These are phyloP conservation scores for Drosophila kanapiae DNA, from an alignment of 1,140 invertebrate species.

Conservation along the genomic window DNA sequence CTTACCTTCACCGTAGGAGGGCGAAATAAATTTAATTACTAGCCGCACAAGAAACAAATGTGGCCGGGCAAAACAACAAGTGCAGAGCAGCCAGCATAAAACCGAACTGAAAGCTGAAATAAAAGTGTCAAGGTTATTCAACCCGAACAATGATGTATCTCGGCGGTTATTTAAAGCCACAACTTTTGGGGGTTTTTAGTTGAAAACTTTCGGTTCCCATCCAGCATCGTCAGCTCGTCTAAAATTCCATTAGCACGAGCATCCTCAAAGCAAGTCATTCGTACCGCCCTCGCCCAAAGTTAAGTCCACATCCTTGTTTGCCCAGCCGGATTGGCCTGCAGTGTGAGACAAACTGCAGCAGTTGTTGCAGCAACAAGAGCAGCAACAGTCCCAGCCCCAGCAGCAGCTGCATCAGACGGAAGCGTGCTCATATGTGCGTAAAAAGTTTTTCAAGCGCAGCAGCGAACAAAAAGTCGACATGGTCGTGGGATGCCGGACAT, in stretches of 20 bases:
- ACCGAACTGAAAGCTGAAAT: conserved; percentile 29
- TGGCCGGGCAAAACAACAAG: conserved; percentile 13
- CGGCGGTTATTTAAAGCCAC: conserved; percentile 30
- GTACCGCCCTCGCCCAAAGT: conserved; percentile 27
- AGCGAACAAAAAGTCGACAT: conserved; percentile 46
- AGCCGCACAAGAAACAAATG: conserved; percentile 22
- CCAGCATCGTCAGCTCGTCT: conserved; percentile 26
- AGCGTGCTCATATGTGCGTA: conserved; percentile 57
- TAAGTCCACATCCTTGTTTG: conserved; percentile 38
- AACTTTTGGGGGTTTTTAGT: conserved; percentile 18
- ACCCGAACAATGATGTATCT: conserved; percentile 44
- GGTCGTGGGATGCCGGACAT: conserved; percentile 31
- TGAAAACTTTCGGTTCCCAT: conserved; percentile 29
- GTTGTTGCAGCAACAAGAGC: conserved; percentile 20
- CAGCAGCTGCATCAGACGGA: conserved; percentile 56
- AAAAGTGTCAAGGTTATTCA: conserved; percentile 66
- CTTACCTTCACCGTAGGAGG: conserved; percentile 38
- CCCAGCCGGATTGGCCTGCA: conserved; percentile 25
- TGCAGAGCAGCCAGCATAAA: conserved; percentile 26
- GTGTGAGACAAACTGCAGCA: conserved; percentile 25
- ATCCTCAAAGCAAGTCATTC: conserved; percentile 34
- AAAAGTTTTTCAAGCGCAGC: conserved; percentile 67
- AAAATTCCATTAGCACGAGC: conserved; percentile 53
- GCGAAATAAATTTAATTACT: conserved; percentile 50
- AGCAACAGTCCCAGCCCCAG: neutral